phyloP scores from a whole-genome alignment of 2,797 vertebrate species.

The Pelochelys cantorii region DNA sequence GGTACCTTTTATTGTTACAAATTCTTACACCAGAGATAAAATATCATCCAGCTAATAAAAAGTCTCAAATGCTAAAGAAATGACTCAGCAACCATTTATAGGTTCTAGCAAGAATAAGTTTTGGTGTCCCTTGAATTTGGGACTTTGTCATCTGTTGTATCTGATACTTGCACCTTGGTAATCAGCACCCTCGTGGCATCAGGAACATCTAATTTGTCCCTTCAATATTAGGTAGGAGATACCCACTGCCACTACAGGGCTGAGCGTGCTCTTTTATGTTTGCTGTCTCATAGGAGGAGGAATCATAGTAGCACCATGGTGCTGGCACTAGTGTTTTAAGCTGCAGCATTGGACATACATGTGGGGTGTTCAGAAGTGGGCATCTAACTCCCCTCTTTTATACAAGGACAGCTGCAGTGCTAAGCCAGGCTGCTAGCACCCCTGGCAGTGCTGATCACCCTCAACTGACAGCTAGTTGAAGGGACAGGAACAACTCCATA shows the following conservation, averaged over 20 bases:
- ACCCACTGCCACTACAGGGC: no score
- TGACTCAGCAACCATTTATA: rapidly evolving
- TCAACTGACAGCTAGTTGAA: background rate
- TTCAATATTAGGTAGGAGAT: background rate
- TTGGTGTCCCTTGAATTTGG: no score
- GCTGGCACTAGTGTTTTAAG: background rate
- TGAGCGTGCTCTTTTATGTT: background rate
- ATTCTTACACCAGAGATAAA: background rate
- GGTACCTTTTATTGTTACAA: background rate
- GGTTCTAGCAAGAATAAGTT: background rate
- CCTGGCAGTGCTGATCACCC: background rate
- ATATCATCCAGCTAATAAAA: background rate
- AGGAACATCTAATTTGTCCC: background rate
- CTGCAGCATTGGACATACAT: rapidly evolving
- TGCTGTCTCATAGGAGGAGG: background rate
- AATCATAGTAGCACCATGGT: background rate
- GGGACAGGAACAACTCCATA: background rate
- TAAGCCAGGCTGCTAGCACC: background rate
- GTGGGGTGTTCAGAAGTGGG: background rate
- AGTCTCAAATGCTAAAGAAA: background rate
- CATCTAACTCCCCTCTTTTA: background rate
- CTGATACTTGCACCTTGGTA: background rate
- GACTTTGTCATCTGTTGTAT: background rate
- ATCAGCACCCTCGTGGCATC: rapidly evolving
- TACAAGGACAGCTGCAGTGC: background rate